Evolutionary conservation across 2,888 invertebrate species (phyloP).

Genomic region (Lasioglossum leucozonium): DNA sequence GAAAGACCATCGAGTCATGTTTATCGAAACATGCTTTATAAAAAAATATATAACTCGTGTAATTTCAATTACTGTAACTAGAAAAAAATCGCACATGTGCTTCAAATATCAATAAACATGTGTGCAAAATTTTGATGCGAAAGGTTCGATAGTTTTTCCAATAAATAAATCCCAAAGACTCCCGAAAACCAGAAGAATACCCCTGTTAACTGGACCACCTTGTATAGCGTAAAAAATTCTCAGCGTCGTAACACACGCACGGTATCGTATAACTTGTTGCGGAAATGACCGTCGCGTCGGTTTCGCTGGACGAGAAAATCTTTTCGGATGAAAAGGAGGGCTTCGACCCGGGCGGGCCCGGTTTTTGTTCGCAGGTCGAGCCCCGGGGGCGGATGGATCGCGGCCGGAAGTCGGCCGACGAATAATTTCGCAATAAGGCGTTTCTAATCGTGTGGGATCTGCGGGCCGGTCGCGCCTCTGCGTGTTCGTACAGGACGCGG

Average conservation of each 20-base stretch:
- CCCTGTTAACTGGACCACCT: neutral
- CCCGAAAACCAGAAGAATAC: neutral
- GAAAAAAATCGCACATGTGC: neutral
- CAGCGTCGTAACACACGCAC: neutral
- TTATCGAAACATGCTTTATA: too few relatives aligned
- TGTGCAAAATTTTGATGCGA: neutral
- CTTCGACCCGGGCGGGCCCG: slow-evolving; percentile 34
- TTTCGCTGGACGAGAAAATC: slow-evolving; percentile 38
- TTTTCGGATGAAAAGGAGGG: slow-evolving; percentile 29
- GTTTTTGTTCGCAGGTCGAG: slow-evolving; percentile 20
- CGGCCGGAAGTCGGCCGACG: slow-evolving; percentile 63
- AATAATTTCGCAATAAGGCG: slow-evolving; percentile 71
- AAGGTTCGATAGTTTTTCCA: neutral
- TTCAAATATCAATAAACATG: neutral
- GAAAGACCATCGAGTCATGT: too few relatives aligned
- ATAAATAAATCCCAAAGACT: neutral
- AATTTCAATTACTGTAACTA: neutral
- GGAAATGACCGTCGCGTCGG: slow-evolving; percentile 42
- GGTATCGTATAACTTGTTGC: slow-evolving; percentile 1
- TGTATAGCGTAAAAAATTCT: neutral
- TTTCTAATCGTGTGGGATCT: slow-evolving; percentile 65
- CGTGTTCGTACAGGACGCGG: slow-evolving; percentile 23
- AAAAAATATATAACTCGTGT: too few relatives aligned
- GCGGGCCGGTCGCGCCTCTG: slow-evolving; percentile 17
- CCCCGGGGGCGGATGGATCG: slow-evolving; percentile 21